Conservation (phyloP, 2,888 invertebrate species). For the Ganaspis brasiliensis region DNA sequence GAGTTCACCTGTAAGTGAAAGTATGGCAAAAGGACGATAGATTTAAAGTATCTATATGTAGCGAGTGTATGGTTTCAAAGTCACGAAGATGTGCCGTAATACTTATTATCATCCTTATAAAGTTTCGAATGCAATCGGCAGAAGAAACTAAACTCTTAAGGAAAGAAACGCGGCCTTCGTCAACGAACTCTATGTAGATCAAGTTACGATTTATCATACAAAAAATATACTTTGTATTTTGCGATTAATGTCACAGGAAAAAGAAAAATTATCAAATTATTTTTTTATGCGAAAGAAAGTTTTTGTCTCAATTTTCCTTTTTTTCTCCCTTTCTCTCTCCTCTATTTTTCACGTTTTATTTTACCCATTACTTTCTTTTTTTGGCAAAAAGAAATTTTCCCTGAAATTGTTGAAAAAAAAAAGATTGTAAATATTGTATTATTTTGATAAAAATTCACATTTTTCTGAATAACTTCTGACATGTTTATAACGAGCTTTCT, state of each 20-base stretch:
- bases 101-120: slow-evolving; percentile 33
- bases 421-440: too few species aligned
- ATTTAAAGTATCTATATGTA: slow-evolving; percentile 1
- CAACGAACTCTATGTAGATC: slow-evolving; percentile 4
- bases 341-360: too few species aligned
- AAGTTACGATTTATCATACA: slow-evolving; percentile 4
- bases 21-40: slow-evolving; percentile 1
- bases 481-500: too few species aligned
- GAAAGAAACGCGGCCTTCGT: background rate
- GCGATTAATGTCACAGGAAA: background rate
- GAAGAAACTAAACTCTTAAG: slow-evolving; percentile 14
- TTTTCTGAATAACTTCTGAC: too few species aligned
- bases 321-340: too few species aligned
- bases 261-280: too few species aligned
- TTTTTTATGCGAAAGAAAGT: background rate
- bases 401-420: too few species aligned
- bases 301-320: background rate
- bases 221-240: slow-evolving; percentile 18
- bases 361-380: too few species aligned
- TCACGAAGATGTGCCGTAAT: slow-evolving; percentile 26
- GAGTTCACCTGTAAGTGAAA: slow-evolving; percentile 22
- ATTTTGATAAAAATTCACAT: too few species aligned
- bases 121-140: slow-evolving; percentile 30
- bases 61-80: slow-evolving; percentile 33
- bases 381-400: too few species aligned